Percentiles rank a stretch among this genome's conserved stretches.
Evolutionary conservation across 2,888 invertebrate species (phyloP).

Genomic region (Formica aserva): DNA sequence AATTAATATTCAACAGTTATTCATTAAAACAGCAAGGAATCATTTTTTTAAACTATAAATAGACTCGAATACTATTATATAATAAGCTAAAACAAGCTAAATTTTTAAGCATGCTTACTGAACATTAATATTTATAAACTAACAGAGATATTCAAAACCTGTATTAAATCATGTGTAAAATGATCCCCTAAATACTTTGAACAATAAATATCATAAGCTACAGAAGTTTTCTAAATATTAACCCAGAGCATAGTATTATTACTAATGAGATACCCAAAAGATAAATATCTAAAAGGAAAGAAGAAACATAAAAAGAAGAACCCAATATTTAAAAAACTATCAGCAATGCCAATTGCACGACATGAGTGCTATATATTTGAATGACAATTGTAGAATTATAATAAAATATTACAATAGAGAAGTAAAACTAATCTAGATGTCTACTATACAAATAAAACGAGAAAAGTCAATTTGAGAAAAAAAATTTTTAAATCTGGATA

Average conservation of each 20-base stretch:
- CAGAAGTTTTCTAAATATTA: too few species aligned
- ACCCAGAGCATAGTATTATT: neutral
- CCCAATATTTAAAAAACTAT: neutral
- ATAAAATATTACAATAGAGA: neutral
- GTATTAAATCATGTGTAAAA: neutral
- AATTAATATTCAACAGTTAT: neutral
- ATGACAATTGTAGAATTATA: neutral
- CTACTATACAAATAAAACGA: neutral
- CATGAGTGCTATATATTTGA: neutral
- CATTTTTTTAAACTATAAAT: neutral
- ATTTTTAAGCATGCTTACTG: neutral
- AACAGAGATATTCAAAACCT: too few species aligned
- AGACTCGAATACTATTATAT: neutral
- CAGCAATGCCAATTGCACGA: slow-evolving; percentile 6
- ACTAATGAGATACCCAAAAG: neutral
- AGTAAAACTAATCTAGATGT: slow-evolving; percentile 19
- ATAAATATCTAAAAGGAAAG: neutral
- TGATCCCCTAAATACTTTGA: neutral
- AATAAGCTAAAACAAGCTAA: neutral
- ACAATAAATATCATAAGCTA: neutral
- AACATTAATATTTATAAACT: slow-evolving; percentile 7
- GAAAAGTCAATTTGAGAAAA: neutral
- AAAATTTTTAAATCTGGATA: neutral
- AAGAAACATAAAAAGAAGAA: neutral
- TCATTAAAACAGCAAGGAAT: neutral